These are phyloP conservation scores for Lymantria monacha DNA, from an alignment of 2,888 invertebrate genomes.

Conservation along the genomic window DNA sequence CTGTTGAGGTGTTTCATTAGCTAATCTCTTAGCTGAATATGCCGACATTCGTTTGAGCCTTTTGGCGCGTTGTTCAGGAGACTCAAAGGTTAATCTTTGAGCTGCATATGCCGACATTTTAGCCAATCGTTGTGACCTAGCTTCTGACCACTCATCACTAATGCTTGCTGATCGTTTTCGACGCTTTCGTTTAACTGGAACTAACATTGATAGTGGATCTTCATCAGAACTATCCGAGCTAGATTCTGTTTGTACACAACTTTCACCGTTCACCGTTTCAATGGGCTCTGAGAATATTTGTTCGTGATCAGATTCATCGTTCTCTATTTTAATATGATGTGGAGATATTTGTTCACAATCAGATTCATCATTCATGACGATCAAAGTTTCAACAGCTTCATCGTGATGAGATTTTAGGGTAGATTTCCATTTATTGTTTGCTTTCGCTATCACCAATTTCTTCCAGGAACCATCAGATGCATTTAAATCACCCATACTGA, in stretches of 20 bases:
- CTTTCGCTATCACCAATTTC: conserved; percentile 70
- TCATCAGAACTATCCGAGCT: conserved; percentile 26
- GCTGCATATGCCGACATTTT: conserved; percentile 77
- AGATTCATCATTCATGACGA: conserved; percentile 23
- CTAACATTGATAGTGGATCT: conserved; percentile 43
- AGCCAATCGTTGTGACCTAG: conserved; percentile 59
- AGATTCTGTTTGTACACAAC: conserved; percentile 17
- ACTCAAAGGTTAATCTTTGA: conserved; percentile 66
- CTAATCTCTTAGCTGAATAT: conserved; percentile 66
- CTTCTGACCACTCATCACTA: conserved; percentile 56
- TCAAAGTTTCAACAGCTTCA: conserved; percentile 33
- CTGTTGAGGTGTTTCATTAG: conserved; percentile 65
- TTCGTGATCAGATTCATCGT: conserved; percentile 34
- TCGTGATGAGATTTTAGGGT: conserved; percentile 49
- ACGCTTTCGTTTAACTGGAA: conserved; percentile 30
- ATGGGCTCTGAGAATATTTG: conserved; percentile 27
- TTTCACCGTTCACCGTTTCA: conserved; percentile 39
- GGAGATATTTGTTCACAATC: conserved; percentile 34
- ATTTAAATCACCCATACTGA: conserved; percentile 75
- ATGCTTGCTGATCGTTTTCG: conserved; percentile 39
- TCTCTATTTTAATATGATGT: conserved; percentile 40
- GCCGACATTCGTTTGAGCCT: conserved; percentile 72
- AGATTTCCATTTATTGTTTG: conserved; percentile 67
- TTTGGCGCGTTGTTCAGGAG: conserved; percentile 60
- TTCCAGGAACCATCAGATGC: conserved; percentile 68